Conservation (phyloP, 2,113 vertebrate genomes). For the Desmodus rotundus region DNA sequence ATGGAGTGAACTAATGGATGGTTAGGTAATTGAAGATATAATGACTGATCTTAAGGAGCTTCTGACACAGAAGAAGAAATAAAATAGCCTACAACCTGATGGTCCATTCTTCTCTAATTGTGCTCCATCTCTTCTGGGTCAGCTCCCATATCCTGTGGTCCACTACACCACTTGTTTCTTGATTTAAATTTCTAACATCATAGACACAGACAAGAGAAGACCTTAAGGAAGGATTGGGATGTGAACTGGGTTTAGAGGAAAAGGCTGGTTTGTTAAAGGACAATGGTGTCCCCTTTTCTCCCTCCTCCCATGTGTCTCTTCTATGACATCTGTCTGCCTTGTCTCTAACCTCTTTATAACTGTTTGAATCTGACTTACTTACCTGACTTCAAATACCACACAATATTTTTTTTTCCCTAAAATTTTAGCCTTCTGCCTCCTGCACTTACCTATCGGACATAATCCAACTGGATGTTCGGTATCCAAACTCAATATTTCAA, state of each 20-base stretch:
- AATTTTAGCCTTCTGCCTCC: background rate
- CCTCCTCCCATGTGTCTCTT: background rate
- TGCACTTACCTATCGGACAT: background rate
- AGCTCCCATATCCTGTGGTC: background rate
- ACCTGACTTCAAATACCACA: background rate
- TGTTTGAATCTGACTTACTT: background rate
- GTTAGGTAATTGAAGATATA: background rate
- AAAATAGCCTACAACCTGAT: background rate
- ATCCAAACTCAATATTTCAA: background rate
- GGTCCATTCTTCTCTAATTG: background rate
- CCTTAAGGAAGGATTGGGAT: background rate
- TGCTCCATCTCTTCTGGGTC: background rate
- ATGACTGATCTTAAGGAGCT: background rate
- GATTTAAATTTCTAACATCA: background rate
- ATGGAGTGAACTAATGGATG: background rate
- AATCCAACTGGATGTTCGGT: background rate
- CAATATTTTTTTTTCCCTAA: background rate
- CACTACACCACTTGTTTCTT: background rate
- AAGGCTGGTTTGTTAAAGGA: background rate
- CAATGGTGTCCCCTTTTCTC: background rate
- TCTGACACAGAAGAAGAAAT: background rate
- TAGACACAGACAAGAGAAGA: background rate
- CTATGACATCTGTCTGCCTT: background rate
- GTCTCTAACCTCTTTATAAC: background rate
- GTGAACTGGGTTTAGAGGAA: background rate